phyloP scores from a whole-genome alignment of 2,888 invertebrate genomes.

The Agrochola circellaris region DNA sequence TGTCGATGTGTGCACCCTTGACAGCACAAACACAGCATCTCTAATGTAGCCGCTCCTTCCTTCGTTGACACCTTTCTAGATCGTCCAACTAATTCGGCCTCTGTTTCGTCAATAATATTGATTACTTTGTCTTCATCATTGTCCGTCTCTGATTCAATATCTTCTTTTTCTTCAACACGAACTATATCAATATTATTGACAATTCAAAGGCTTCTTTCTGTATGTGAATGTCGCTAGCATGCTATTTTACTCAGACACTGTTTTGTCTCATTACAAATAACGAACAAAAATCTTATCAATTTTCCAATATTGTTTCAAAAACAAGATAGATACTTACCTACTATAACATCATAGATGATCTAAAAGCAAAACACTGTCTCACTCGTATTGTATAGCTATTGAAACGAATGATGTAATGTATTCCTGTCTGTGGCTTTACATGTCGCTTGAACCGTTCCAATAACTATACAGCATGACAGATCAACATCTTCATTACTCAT shows the following conservation, averaged over 20 bases:
- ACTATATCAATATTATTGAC: constrained; percentile 70
- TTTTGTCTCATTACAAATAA: constrained; percentile 70
- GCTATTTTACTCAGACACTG: constrained; percentile 77
- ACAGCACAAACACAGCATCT: constrained; percentile 87
- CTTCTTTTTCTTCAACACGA: neutral
- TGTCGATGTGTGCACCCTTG: constrained; percentile 87
- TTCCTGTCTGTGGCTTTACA: constrained; percentile 57
- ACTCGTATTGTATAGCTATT: constrained; percentile 61
- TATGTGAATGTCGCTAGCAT: constrained; percentile 83
- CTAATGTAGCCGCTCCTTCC: constrained; percentile 88
- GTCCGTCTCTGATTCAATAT: neutral
- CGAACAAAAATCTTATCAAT: neutral
- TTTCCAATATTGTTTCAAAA: neutral
- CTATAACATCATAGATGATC: neutral
- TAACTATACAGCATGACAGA: constrained; percentile 64
- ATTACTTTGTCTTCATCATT: constrained; percentile 6
- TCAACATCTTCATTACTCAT: constrained; percentile 64
- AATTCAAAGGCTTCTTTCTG: constrained; percentile 77
- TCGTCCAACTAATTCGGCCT: constrained; percentile 88
- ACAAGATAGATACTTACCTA: neutral
- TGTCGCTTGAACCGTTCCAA: constrained; percentile 64
- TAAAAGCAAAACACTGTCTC: constrained; percentile 58
- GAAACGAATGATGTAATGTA: constrained; percentile 46
- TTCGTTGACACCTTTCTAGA: constrained; percentile 90
- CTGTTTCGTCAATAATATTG: constrained; percentile 78